These are phyloP conservation scores for Alcedo atthis DNA, from an alignment of 2,797 vertebrate species.

Conservation along the genomic window DNA sequence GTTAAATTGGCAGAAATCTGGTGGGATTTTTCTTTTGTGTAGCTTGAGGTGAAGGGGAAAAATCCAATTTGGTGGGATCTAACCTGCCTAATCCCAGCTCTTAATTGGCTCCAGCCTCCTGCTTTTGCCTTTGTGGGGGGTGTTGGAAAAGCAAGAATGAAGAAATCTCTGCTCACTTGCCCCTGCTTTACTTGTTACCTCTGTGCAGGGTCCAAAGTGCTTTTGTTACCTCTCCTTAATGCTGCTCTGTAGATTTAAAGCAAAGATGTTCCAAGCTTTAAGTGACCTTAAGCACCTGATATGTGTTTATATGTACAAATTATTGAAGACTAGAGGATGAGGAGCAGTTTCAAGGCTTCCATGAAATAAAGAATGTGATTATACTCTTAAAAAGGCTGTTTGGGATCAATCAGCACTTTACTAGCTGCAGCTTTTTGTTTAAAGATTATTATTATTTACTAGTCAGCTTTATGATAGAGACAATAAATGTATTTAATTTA, in stretches of 20 bases:
- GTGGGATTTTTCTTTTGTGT: background rate
- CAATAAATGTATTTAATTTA: background rate
- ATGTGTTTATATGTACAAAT: accelerated
- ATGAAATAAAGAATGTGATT: background rate
- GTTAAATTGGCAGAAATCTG: background rate
- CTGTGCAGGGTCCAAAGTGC: background rate
- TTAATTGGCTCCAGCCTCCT: accelerated
- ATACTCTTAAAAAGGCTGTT: background rate
- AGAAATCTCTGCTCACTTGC: background rate
- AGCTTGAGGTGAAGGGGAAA: background rate
- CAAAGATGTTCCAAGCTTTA: background rate
- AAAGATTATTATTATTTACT: background rate
- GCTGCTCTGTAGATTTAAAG: background rate
- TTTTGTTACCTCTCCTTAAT: background rate
- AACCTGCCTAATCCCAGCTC: background rate
- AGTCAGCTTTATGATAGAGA: background rate
- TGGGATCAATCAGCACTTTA: background rate
- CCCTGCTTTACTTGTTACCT: accelerated
- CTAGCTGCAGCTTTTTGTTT: background rate
- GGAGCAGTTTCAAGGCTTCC: background rate
- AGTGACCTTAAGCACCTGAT: background rate
- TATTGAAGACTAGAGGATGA: background rate
- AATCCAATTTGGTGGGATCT: background rate
- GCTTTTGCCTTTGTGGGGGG: accelerated
- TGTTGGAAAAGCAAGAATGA: background rate